phyloP scores from a whole-genome alignment of 2,797 vertebrate genomes.

The Zalophus californianus region DNA sequence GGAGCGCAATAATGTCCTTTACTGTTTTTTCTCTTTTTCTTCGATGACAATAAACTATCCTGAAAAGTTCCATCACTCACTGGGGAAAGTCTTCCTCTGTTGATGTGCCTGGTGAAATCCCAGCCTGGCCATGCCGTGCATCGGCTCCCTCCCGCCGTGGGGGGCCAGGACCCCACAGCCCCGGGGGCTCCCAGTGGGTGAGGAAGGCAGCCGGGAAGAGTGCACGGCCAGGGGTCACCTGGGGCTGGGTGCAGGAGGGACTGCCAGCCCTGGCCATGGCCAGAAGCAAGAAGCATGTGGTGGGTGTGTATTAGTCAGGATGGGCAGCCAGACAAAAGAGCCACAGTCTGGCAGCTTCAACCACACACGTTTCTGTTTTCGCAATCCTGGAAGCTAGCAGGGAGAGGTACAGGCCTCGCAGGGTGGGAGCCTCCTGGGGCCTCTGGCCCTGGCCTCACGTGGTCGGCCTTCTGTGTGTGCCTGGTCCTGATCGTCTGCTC shows the following conservation, averaged over 20 bases:
- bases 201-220: neutral
- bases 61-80: neutral
- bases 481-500: neutral
- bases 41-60: neutral
- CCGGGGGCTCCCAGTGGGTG: accelerated
- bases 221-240: accelerated
- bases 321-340: neutral
- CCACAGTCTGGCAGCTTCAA: neutral
- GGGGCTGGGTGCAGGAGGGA: neutral
- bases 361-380: too few relatives aligned
- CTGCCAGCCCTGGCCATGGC: accelerated
- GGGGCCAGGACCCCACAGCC: neutral
- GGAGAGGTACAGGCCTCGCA: neutral
- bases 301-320: neutral
- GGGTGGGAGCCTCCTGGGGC: neutral
- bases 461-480: too few relatives aligned
- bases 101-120: accelerated
- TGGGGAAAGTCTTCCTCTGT: neutral
- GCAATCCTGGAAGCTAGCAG: neutral
- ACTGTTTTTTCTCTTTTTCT: neutral
- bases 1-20: neutral
- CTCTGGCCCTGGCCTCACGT: neutral
- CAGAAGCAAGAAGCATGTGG: neutral
- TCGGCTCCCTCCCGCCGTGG: neutral
- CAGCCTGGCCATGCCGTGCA: accelerated